These are phyloP conservation scores for Lepidocolaptes lacrymiger DNA, from an alignment of 2,797 vertebrate genomes.

Conservation along the genomic window DNA sequence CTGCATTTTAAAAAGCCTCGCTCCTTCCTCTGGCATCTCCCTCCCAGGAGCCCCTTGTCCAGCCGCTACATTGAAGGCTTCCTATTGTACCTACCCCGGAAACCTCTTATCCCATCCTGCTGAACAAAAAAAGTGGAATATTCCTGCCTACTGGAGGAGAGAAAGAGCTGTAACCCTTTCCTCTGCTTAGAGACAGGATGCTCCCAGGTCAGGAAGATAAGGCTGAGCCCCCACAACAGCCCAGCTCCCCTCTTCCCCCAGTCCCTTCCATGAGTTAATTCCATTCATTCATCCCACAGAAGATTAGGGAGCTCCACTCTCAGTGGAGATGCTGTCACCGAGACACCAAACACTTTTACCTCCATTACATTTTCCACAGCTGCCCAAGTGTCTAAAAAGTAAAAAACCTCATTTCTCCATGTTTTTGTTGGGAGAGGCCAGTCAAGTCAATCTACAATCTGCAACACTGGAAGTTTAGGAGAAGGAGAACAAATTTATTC, in stretches of 20 bases:
- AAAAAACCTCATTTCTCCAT: background rate
- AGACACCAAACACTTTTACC: background rate
- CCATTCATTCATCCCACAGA: background rate
- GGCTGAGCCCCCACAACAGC: background rate
- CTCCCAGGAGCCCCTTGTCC: rapidly evolving
- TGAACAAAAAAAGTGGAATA: background rate
- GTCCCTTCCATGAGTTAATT: background rate
- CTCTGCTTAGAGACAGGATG: background rate
- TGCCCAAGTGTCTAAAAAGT: background rate
- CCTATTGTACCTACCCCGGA: background rate
- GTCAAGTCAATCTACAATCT: background rate
- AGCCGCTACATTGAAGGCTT: background rate
- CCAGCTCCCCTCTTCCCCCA: background rate
- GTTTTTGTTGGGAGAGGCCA: background rate
- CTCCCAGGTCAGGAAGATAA: background rate
- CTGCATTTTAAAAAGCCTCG: background rate
- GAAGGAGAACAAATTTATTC: background rate
- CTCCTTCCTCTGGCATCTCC: background rate
- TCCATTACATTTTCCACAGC: background rate
- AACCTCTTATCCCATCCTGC: background rate
- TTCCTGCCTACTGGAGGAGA: rapidly evolving
- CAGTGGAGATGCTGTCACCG: rapidly evolving
- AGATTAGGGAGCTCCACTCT: background rate
- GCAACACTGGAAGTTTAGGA: rapidly evolving
- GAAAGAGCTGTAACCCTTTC: background rate